Percentiles rank a stretch among this genome's conserved stretches.
Evolutionary conservation across 2,797 vertebrate genomes (phyloP).

Genomic region (Prionace glauca): DNA sequence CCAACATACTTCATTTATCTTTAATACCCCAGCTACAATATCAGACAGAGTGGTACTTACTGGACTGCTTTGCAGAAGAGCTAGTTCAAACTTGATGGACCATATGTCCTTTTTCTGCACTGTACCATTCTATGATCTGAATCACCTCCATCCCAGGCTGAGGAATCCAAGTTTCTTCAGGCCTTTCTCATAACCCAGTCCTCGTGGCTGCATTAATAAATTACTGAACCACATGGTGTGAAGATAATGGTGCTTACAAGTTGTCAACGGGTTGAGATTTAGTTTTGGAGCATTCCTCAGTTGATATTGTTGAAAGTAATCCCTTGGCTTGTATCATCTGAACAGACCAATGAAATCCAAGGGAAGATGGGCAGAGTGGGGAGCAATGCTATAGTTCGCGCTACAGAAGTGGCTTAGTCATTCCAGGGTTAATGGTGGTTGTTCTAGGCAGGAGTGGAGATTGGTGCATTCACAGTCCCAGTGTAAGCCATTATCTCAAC

Average conservation of each 20-base stretch:
- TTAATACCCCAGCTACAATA: not conserved
- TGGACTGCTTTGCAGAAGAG: not conserved
- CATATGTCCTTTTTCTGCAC: not conserved
- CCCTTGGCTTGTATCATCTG: not conserved
- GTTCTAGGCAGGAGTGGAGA: not conserved
- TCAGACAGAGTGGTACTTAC: not conserved
- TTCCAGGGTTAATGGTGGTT: not conserved
- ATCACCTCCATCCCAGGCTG: not conserved
- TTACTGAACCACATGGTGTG: not conserved
- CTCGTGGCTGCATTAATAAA: not conserved
- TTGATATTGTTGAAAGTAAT: not conserved
- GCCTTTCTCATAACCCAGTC: not conserved
- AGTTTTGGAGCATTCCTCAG: not conserved
- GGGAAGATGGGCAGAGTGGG: not conserved
- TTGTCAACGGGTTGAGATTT: not conserved
- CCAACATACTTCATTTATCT: not conserved
- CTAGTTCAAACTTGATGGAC: not conserved
- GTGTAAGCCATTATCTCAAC: not conserved
- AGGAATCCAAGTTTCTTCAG: not conserved
- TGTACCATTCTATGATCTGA: not conserved
- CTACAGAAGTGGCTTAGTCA: not conserved
- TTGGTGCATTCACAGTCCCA: conserved; percentile 37
- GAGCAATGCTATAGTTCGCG: not conserved
- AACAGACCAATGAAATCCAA: not conserved
- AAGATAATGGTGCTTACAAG: not conserved